Conservation (phyloP, 2,113 vertebrate genomes). For the Zosterops borbonicus region DNA sequence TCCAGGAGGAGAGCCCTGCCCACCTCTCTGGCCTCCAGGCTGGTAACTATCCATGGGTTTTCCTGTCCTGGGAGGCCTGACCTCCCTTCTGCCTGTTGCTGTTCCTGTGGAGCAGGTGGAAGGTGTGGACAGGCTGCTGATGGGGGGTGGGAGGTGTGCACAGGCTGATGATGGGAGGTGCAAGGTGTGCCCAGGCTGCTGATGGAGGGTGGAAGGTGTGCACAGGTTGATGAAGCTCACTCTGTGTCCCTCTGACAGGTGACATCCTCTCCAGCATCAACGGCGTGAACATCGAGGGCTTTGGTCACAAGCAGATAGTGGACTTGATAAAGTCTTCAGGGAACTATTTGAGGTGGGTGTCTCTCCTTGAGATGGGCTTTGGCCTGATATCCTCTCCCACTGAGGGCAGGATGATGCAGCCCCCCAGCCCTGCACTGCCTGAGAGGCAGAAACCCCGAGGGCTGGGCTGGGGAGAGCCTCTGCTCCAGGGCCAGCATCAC, state of each 20-base stretch:
- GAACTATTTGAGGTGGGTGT: slow-evolving; percentile 83
- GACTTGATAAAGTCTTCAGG: slow-evolving; percentile 84
- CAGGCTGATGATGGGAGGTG: too few species aligned
- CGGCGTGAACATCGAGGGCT: slow-evolving; percentile 79
- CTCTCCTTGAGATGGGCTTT: accelerated
- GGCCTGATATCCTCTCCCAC: accelerated
- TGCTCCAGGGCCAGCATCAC: background rate
- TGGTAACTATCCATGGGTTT: slow-evolving; percentile 70
- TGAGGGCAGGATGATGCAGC: accelerated
- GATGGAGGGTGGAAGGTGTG: too few species aligned
- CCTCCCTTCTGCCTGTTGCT: background rate
- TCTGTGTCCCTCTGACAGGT: slow-evolving; percentile 67
- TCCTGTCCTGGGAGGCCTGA: background rate
- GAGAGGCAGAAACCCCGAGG: accelerated
- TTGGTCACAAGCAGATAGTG: slow-evolving; percentile 82
- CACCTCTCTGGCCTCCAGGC: slow-evolving; percentile 84
- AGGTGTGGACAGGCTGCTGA: background rate
- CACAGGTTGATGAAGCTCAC: background rate
- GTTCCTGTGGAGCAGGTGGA: background rate
- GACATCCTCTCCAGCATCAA: slow-evolving; percentile 89
- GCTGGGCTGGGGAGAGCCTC: background rate
- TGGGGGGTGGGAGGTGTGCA: too few species aligned
- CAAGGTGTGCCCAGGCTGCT: too few species aligned
- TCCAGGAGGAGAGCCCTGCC: slow-evolving; percentile 86
- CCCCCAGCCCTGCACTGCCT: background rate